Evolutionary conservation across 1,140 invertebrate genomes (phyloP), one percentile per base, ranked within the genome.

Genomic region (Diorhabda sublineata): DNA sequence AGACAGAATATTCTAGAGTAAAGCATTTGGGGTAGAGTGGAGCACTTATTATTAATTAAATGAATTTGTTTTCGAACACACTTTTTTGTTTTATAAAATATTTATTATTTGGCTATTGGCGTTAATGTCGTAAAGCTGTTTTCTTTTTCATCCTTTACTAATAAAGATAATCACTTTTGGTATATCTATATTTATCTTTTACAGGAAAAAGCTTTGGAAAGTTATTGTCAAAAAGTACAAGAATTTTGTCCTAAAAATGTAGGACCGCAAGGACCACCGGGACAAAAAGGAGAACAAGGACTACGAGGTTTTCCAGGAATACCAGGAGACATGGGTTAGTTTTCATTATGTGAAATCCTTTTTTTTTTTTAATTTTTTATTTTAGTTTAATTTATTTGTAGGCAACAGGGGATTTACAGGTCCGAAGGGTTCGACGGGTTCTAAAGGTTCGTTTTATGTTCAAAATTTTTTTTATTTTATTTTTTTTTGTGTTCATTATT

Each of bases 191-290:
- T 7, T 43, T 64, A 61, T 58, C 69, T 45, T 7, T 77, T 75
- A 3, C 68, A 77, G 76, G 76, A 76, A 69, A 76, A 74, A 64
- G 71, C 73, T 3, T 65, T 77, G 5, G 73, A 75, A 47, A 73
- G 72, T 7, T 76, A 76, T 58, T 77, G 76, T 58, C 70, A 76
- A 64, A 76, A 76, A 61, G 70, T 77, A 7, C 71, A 90, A 75
- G 89, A 93, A 52, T 92, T 92, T 77, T 96, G 94, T 78, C 89
- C 91, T n/a, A 69, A 70, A 68, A 45, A 60, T 7, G 88, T 89
- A 0, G 87, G 91, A 26, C 84, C 87, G 1, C 85, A 87, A 57
- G 90, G 92, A 3, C 84, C 87, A 0, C 83, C 85, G 58, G 91
- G 92, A 1, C 83, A 84, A 0, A 81, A 81, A 0, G 91, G 91